Percentiles rank a stretch among this genome's conserved stretches.
phyloP scores from a whole-genome alignment of 2,113 vertebrate genomes.

The Furnarius figulus region DNA sequence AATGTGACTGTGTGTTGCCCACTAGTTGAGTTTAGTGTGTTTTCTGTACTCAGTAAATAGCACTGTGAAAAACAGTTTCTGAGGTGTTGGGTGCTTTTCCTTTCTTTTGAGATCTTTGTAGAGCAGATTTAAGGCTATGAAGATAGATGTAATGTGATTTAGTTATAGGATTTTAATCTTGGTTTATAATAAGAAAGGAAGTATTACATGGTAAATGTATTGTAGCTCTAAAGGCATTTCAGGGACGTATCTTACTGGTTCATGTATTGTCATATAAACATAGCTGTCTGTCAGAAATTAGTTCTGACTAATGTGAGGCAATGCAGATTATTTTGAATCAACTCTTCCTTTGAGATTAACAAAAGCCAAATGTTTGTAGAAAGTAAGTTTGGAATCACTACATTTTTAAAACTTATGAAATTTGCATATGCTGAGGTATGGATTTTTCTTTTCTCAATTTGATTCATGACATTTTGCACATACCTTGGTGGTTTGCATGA shows the following conservation, averaged over 20 bases:
- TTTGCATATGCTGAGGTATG: background rate
- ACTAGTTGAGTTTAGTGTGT: background rate
- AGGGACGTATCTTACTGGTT: background rate
- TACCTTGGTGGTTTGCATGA: background rate
- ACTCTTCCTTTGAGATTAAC: slow-evolving; percentile 15
- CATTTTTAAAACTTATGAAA: background rate
- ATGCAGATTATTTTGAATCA: background rate
- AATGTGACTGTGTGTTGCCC: background rate
- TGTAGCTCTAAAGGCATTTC: background rate
- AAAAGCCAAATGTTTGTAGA: background rate
- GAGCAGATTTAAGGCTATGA: background rate
- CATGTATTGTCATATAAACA: background rate
- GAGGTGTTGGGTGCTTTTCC: background rate
- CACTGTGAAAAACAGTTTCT: background rate
- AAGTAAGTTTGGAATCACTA: background rate
- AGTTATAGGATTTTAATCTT: background rate
- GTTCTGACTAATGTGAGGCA: background rate
- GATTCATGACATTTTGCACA: background rate
- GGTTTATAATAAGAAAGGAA: background rate
- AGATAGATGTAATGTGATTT: background rate
- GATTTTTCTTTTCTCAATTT: background rate
- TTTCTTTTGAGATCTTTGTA: background rate
- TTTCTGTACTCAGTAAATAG: background rate
- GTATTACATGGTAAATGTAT: background rate
- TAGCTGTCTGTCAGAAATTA: background rate